These are phyloP conservation scores for Oophaga pumilio DNA, from an alignment of 2,113 vertebrate genomes.

Conservation along the genomic window DNA sequence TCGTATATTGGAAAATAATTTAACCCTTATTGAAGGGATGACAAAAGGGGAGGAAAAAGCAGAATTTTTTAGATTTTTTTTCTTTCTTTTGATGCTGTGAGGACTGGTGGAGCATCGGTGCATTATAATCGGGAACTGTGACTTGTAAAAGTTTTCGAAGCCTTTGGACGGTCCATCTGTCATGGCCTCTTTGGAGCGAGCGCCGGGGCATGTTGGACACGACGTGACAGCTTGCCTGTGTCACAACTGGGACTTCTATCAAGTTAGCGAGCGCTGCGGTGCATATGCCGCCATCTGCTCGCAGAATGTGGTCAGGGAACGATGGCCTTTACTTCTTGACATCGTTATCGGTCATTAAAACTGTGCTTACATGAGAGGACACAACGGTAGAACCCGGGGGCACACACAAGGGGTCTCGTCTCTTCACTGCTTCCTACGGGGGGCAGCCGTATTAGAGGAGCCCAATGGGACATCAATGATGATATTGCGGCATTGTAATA, in stretches of 20 bases:
- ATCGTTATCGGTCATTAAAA: background rate
- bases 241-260: slow-evolving; percentile 20
- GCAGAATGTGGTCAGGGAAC: background rate
- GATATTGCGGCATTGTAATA: too few relatives aligned
- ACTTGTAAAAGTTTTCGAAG: background rate
- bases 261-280: background rate
- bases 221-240: slow-evolving; percentile 28
- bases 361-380: slow-evolving; percentile 2
- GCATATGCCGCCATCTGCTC: slow-evolving; percentile 39
- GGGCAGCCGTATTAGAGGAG: too few relatives aligned
- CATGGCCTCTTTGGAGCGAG: slow-evolving; percentile 9
- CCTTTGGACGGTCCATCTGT: slow-evolving; percentile 37
- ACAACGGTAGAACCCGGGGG: background rate
- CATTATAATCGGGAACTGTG: background rate
- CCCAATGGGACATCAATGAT: too few relatives aligned
- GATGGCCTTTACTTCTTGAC: background rate
- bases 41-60: background rate
- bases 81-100: background rate
- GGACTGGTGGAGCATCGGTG: background rate
- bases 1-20: background rate
- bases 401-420: background rate
- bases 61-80: background rate
- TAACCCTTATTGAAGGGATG: background rate
- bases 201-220: slow-evolving; percentile 1
- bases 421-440: background rate